Evolutionary conservation across 2,113 vertebrate genomes (phyloP), one percentile per base, ranked within the genome.

Genomic region (Callionymus lyra): DNA sequence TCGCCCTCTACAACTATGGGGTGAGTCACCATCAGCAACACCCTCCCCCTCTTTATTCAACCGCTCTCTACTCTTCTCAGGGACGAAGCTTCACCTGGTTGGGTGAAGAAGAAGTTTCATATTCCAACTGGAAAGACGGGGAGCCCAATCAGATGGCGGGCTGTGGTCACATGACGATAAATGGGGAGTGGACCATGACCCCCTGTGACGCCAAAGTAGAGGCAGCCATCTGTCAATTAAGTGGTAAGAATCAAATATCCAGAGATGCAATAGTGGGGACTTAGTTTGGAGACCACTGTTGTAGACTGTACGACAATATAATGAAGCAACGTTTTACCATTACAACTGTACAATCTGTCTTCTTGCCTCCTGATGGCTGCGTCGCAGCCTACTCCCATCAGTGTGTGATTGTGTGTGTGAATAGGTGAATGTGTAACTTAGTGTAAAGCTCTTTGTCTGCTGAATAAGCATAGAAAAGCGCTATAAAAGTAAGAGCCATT

Each of bases 41-140:
- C 4, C 17, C 12, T 12, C 11, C 34, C 4, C 3, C 8, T 4
- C 19, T 6, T 4, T 9, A 9, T 13, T 2, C 11, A 31, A 17
- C 27, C n/a, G 6, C 2, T 6, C 4, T 41, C 32, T 44, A 10
- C 5, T 31, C 0, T 47, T 19, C 11, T 34, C 39, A 93, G 70
- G 84, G 84, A 9, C 76, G 85, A 47, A 77, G 77, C 52, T 96
- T 90, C 69, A 83, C 81, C 1, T 99, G 95, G 95, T 46, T 96
- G 59, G 83, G 87, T 0, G 86, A 89, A 50, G 88, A 92, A 27
- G 86, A 80, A 0, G 50, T 93, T 46, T 66, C 68, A 32, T 99
- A 90, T 16, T 70, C 74, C 40, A 89, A 88, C 78, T 99, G 95
- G 95, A 85, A 81, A 56, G 88, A 90, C 0, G 85, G 86, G 19